A percentile compares a stretch with the other conserved stretches of the same genome.
phyloP scores from a whole-genome alignment of 2,888 invertebrate species.

The Adineta ricciae region DNA sequence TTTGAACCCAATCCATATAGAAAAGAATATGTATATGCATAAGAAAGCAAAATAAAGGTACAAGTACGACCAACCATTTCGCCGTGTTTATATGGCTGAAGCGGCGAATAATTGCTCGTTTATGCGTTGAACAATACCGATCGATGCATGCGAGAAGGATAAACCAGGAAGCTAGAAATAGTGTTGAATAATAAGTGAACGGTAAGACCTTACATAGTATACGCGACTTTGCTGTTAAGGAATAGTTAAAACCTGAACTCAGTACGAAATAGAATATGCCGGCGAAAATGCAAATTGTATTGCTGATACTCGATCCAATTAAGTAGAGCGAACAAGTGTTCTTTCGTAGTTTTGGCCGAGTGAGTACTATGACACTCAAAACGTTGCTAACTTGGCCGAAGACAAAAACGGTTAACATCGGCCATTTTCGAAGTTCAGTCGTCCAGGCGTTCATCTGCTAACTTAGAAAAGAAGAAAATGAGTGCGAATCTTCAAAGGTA shows the following conservation, averaged over 20 bases:
- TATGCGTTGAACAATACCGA: constrained; percentile 2
- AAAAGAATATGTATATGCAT: neutral
- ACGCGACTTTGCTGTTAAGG: neutral
- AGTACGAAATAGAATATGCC: neutral
- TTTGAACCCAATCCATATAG: neutral
- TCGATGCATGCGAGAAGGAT: neutral
- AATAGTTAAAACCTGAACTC: neutral
- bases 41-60: neutral
- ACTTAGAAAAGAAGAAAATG: neutral
- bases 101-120: neutral
- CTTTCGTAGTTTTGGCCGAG: neutral
- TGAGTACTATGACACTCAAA: neutral
- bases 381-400: neutral
- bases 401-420: neutral
- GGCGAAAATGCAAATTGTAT: neutral
- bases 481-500: too few species aligned
- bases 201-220: neutral
- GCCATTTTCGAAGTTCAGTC: neutral
- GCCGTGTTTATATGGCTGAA: neutral
- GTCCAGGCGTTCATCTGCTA: neutral
- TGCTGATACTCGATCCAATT: neutral
- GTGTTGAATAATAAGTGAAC: neutral
- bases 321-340: neutral
- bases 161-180: neutral
- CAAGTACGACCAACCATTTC: neutral